Evolutionary conservation across 2,888 invertebrate species (phyloP), one percentile per base, ranked within the genome.

Genomic region (Lucinisca nassula): DNA sequence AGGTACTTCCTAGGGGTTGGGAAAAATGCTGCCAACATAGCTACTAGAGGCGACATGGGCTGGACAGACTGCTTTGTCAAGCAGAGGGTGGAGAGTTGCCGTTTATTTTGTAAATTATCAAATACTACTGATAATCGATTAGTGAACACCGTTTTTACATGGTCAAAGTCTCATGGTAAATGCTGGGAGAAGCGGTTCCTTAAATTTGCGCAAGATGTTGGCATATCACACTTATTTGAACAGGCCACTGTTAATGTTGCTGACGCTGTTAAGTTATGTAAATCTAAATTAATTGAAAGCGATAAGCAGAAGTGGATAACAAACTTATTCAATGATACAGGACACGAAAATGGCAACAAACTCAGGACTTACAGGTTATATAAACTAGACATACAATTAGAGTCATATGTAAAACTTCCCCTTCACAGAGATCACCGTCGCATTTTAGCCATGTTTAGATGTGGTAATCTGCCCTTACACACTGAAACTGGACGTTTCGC

Each of bases 11-110:
- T 79, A 45, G 79, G 70, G 30, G 38, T 45, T 17, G 67, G 70
- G 2, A 38, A 32, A 32, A 35, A 45, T 79, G 24, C 70, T 14
- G 30, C 70, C 6, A 61, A 32, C 27, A 12, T 30, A 8, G 79
- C 79, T 4, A 35, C 49, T 24, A n/a, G 35, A 10, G 79, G 79
- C 14, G 79, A 79, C 37, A 79, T 79, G 78, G 67, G 79, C 27
- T 79, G 40, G 67, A 40, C 73, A 14, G 40, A 24, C 40, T 73
- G 73, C 73, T 73, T 37, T 4, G 73, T 73, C 38, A 73, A 73
- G 4, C 73, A 73, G 24, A 73, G 73, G 30, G 6, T 73, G 38
- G 38, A 73, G 27, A 8, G 6, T n/a, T 73, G 73, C 37, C 35
- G 73, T 37, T 40, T 40, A 40, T 73, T n/a, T 73, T 73, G 73